Base-by-base conservation (phyloP, 2,888 invertebrate species). In the Brachyopa scutellaris region DNA sequence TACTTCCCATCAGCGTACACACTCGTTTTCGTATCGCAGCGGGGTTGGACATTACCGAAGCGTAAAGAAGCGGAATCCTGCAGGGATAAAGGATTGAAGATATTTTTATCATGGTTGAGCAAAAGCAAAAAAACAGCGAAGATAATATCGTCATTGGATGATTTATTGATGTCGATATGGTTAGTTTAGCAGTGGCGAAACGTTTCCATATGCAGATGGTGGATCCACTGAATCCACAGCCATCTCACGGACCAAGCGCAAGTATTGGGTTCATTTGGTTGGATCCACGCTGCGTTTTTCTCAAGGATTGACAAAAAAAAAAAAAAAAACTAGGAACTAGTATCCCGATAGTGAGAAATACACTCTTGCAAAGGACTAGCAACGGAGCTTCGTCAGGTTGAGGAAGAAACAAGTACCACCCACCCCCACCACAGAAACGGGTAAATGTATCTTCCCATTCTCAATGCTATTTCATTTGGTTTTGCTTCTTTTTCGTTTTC, bases 81-180 rank as follows among this genome's bases (percentile, higher is more conserved):
- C 55, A 57, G 55, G 47, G 64, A 64, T 73, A 73, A 67, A 51
- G 67, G 74, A 49, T 67, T 67, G 42, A 8, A 66, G 31, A 64
- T 57, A 57, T 40, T 64, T 74, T 57, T 66, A 23, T 47, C 73
- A 21, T 38, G 33, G 36, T 26, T 11, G 33, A 38, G 38, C 21
- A 36, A 31, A 13, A n/a, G 33, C 4, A 36, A 45, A 15, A 23
- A 33, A 13, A 26, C 8, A 36, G 11, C 3, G 0, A 19, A 29
- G 33, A 66, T 51, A 64, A 73, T 55, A 76, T 67, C 87, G 88
- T 89, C 88, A 89, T 88, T 87, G 87, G 87, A 88, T 89, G 89
- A 89, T 89, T 89, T 89, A 89, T 89, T 88, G 88, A 87, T 87
- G 88, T 87, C 88, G 89, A 88, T 88, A 87, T 88, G 89, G 88